Base-by-base conservation (phyloP, 2,797 vertebrate species). In the Eulemur albifrons region DNA sequence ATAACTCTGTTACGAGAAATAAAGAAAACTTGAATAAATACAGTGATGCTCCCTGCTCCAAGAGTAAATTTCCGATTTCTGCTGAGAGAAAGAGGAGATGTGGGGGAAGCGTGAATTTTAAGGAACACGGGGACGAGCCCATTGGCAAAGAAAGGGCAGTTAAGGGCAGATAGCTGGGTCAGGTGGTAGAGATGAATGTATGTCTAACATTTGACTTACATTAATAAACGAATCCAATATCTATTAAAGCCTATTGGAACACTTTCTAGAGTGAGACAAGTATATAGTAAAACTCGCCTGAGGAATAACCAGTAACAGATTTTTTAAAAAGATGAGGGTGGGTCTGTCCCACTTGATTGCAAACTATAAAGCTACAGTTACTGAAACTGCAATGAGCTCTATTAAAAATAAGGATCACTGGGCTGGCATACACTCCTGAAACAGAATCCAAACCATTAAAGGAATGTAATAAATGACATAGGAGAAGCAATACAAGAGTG, bases 1-100 rank as follows among this genome's bases (percentile, higher is more conserved):
- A 73, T 59, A 84, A 90, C n/a, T 79, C 69, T 63, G 35, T 90
- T 80, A 79, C 84, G 48, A 80, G 73, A 85, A 89, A 89, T 75
- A 67, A 50, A 89, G 43, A 84, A 65, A 88, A 94, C 2, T 23
- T 59, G 57, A 85, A 73, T 54, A 75, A 88, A 77, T 57, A 27
- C 25, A 82, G 12, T 27, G 23, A 92, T 32, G 21, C 2, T 75
- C 10, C 45, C 21, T 40, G 35, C 17, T 87, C 32, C 52, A 27
- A 59, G 32, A 12, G 45, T 30, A 88, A 52, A 69, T 61, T 21
- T 93, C 80, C 25, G 32, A 45, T n/a, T 61, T 69, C 27, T 40
- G 67, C 80, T 57, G 48, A 84, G 25, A 88, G 48, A 48, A 72
- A 73, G 20, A 30, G 40, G 43, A 76, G 10, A 43, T 38, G 27